Percentiles rank a stretch among this genome's conserved stretches.
Evolutionary conservation across 2,888 invertebrate genomes (phyloP).

Genomic region (Caenorhabditis panamensis): DNA sequence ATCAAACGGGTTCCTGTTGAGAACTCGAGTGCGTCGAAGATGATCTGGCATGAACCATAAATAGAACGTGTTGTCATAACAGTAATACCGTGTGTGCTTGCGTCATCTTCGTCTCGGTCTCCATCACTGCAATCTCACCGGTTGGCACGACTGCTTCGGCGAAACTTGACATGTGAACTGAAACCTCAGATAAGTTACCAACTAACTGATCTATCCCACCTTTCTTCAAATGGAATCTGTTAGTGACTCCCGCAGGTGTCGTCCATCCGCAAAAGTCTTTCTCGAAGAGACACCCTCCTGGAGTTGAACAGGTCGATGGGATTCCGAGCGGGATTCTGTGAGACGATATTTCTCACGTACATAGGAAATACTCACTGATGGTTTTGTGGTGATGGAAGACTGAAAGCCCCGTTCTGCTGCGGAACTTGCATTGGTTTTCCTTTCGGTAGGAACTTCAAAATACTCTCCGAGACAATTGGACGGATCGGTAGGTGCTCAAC

Average conservation of each 20-base stretch:
- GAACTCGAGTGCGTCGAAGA: conserved; percentile 69
- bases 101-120: conserved; percentile 67
- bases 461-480: conserved; percentile 31
- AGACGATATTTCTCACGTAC: background rate
- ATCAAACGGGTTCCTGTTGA: conserved; percentile 62
- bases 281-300: conserved; percentile 71
- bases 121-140: conserved; percentile 72
- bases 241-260: conserved; percentile 60
- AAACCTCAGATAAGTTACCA: too few species aligned
- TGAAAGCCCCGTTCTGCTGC: conserved; percentile 51
- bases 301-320: conserved; percentile 63
- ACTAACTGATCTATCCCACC: too few species aligned
- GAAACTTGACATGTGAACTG: conserved; percentile 72
- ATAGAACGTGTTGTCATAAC: background rate
- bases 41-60: conserved; percentile 48
- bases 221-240: conserved; percentile 62
- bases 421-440: conserved; percentile 57
- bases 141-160: conserved; percentile 69
- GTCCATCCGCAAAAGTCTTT: conserved; percentile 65
- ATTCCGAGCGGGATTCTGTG: conserved; percentile 59
- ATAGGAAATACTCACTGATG: conserved; percentile 20
- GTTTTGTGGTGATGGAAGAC: conserved; percentile 36
- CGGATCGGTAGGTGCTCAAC: conserved; percentile 41
- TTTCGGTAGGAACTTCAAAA: conserved; percentile 37
- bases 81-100: conserved; percentile 67